Evolutionary conservation across 2,888 invertebrate species (phyloP).

Genomic region (Camptogramma bilineatum): DNA sequence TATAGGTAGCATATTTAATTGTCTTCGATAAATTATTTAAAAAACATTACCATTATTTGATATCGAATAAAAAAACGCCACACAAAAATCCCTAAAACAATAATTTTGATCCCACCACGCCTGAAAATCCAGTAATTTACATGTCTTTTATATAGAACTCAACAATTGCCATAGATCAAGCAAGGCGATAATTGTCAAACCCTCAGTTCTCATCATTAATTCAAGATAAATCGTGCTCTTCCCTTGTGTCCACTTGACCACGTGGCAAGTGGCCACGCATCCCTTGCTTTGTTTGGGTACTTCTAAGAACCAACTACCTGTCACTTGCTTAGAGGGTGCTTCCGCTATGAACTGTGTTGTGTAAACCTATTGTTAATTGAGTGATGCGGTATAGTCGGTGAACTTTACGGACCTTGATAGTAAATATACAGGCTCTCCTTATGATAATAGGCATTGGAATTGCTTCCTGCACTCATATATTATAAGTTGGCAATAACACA

Average conservation of each 20-base stretch:
- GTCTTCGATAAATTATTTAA: too few relatives aligned
- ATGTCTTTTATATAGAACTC: too few relatives aligned
- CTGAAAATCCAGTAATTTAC: too few relatives aligned
- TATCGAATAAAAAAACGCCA: too few relatives aligned
- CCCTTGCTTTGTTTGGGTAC: slow-evolving; percentile 29
- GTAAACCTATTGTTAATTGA: slow-evolving; percentile 21
- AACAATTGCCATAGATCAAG: too few relatives aligned
- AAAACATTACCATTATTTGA: too few relatives aligned
- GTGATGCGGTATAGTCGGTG: slow-evolving; percentile 14
- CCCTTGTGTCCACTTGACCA: slow-evolving; percentile 30
- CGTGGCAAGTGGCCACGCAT: slow-evolving; percentile 24
- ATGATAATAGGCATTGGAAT: neutral
- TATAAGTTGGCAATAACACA: neutral
- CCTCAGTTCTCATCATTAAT: neutral
- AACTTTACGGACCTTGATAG: slow-evolving; percentile 20
- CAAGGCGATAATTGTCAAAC: neutral
- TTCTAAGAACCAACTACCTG: slow-evolving; percentile 44
- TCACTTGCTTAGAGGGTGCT: slow-evolving; percentile 37
- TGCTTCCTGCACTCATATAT: neutral
- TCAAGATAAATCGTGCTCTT: slow-evolving; percentile 7
- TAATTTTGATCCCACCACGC: too few relatives aligned
- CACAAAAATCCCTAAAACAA: too few relatives aligned
- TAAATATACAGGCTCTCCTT: neutral
- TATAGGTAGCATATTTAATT: too few relatives aligned
- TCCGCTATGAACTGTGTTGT: slow-evolving; percentile 37